phyloP scores from a whole-genome alignment of 2,888 invertebrate species.

The Augiades crinisus region DNA sequence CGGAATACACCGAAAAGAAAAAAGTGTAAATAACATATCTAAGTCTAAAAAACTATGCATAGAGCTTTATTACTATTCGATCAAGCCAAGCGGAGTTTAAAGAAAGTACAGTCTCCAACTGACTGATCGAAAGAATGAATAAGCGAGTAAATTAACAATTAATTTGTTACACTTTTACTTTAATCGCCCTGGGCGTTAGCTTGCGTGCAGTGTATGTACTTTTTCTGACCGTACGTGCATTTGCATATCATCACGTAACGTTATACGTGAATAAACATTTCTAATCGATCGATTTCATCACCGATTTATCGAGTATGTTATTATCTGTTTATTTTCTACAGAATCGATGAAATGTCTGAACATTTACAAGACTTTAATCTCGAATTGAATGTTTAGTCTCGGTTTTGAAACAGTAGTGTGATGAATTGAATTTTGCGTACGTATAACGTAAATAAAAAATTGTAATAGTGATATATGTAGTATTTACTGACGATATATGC shows the following conservation, averaged over 20 bases:
- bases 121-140: constrained; percentile 10
- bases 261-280: constrained; percentile 33
- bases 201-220: constrained; percentile 30
- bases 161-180: constrained; percentile 67
- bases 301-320: constrained; percentile 21
- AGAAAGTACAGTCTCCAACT: constrained; percentile 5
- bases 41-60: too few relatives aligned
- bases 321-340: constrained; percentile 8
- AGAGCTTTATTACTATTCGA: too few relatives aligned
- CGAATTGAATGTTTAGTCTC: too few relatives aligned
- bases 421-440: too few relatives aligned
- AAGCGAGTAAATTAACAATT: constrained; percentile 41
- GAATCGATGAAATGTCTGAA: background rate
- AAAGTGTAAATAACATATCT: background rate
- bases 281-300: constrained; percentile 36
- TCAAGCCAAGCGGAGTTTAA: background rate
- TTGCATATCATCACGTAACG: constrained; percentile 56
- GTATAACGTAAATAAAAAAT: too few relatives aligned
- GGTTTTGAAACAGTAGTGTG: too few relatives aligned
- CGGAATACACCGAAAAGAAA: background rate
- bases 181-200: constrained; percentile 33
- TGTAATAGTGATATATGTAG: too few relatives aligned
- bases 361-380: too few relatives aligned
- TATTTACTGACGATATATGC: too few relatives aligned
- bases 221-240: constrained; percentile 40